Conservation (phyloP, 2,888 invertebrate species). For the Itoplectis maculator region DNA sequence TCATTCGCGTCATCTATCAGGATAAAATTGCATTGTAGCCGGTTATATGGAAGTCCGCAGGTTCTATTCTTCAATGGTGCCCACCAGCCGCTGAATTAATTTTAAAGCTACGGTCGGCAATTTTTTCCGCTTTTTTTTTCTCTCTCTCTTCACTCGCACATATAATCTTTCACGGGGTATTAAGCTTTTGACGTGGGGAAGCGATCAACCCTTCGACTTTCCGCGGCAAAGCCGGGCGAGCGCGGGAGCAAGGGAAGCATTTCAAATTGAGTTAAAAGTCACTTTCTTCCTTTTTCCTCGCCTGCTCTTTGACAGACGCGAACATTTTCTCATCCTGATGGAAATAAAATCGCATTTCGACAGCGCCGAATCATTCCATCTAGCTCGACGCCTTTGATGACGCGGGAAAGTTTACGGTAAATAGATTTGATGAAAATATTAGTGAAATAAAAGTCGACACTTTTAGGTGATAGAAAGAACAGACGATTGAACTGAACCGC, state of each 20-base stretch:
- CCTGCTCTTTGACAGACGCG: constrained; percentile 8
- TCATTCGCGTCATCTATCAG: constrained; percentile 39
- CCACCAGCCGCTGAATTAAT: not conserved
- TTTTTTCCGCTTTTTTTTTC: constrained; percentile 4
- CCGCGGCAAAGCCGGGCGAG: constrained; percentile 19
- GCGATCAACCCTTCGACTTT: constrained; percentile 46
- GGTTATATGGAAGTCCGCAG: not conserved
- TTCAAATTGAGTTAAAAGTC: constrained; percentile 57
- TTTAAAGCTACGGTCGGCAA: not conserved
- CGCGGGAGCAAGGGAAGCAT: constrained; percentile 11
- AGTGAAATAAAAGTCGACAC: not conserved
- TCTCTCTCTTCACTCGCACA: constrained; percentile 22
- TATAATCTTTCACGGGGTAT: constrained; percentile 47
- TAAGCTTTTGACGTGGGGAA: constrained; percentile 45
- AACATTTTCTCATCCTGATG: constrained; percentile 27
- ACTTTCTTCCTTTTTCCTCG: constrained; percentile 25
- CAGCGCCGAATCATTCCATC: not conserved
- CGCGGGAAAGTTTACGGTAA: not conserved
- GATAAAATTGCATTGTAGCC: constrained; percentile 16
- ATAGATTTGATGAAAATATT: not conserved
- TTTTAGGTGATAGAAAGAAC: too few relatives aligned
- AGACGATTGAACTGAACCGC: too few relatives aligned
- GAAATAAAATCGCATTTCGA: constrained; percentile 31
- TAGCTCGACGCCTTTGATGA: not conserved
- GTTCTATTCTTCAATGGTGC: not conserved